Conservation (phyloP, 2,888 invertebrate genomes). For the Teinopalpus imperialis region DNA sequence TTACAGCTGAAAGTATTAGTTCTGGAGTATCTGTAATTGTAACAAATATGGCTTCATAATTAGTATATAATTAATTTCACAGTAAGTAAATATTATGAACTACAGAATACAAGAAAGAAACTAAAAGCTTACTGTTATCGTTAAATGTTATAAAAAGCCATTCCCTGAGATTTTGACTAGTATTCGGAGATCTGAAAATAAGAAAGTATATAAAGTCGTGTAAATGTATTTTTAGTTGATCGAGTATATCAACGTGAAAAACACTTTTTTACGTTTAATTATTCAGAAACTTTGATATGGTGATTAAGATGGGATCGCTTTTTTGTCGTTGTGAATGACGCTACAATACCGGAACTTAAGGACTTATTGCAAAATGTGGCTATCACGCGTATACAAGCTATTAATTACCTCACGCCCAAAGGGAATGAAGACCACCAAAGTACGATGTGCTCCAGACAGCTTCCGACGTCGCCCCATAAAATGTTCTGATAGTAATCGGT, state of each 20-base stretch:
- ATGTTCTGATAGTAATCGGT: conserved; percentile 87
- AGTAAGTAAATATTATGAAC: too few relatives aligned
- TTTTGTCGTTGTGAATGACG: too few relatives aligned
- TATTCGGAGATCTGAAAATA: conserved; percentile 80
- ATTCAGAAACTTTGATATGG: too few relatives aligned
- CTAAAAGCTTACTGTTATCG: conserved; percentile 72
- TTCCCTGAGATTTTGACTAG: conserved; percentile 84
- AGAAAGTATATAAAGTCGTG: too few relatives aligned
- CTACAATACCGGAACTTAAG: too few relatives aligned
- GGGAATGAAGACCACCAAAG: conserved; percentile 92
- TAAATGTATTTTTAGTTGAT: too few relatives aligned
- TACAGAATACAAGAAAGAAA: too few relatives aligned
- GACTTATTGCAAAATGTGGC: too few relatives aligned
- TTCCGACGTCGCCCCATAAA: conserved; percentile 91
- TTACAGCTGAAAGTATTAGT: conserved; percentile 86
- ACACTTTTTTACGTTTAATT: too few relatives aligned
- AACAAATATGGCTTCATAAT: background rate
- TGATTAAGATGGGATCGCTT: too few relatives aligned
- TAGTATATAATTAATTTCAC: background rate
- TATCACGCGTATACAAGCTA: too few relatives aligned
- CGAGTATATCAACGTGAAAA: too few relatives aligned
- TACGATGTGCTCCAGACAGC: conserved; percentile 89
- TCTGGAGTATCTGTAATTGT: conserved; percentile 83
- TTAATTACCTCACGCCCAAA: conserved; percentile 80
- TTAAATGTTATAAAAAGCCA: conserved; percentile 83